Conservation (phyloP, 2,113 vertebrate species). For the Protobothrops flavoviridis region DNA sequence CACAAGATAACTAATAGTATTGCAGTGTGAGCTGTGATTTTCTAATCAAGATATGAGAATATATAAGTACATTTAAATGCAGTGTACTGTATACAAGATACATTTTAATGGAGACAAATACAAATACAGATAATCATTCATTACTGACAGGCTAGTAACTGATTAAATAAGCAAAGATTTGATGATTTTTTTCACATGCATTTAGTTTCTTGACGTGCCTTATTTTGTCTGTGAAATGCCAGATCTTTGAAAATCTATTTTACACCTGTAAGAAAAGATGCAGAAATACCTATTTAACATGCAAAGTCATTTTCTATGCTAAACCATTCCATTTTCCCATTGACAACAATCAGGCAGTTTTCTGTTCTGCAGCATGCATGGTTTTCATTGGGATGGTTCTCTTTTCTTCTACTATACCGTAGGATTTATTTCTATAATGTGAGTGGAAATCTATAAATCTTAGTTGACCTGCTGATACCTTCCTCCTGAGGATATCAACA, state of each 20-base stretch:
- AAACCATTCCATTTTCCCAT: neutral
- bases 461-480: neutral
- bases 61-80: constrained; percentile 2
- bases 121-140: neutral
- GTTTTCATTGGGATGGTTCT: neutral
- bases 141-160: neutral
- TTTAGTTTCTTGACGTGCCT: neutral
- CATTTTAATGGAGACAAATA: neutral
- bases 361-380: neutral
- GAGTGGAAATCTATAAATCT: neutral
- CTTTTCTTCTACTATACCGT: neutral
- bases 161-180: neutral
- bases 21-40: neutral
- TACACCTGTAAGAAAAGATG: neutral
- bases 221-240: neutral
- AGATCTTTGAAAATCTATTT: neutral
- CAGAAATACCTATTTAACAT: neutral
- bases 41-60: constrained; percentile 7
- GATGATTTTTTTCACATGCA: neutral
- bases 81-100: neutral
- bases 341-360: neutral
- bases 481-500: neutral
- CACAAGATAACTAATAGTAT: constrained; percentile 3
- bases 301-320: neutral
- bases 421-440: neutral